Base-by-base conservation (phyloP, 2,888 invertebrate species). In the Cerceris rybyensis region DNA sequence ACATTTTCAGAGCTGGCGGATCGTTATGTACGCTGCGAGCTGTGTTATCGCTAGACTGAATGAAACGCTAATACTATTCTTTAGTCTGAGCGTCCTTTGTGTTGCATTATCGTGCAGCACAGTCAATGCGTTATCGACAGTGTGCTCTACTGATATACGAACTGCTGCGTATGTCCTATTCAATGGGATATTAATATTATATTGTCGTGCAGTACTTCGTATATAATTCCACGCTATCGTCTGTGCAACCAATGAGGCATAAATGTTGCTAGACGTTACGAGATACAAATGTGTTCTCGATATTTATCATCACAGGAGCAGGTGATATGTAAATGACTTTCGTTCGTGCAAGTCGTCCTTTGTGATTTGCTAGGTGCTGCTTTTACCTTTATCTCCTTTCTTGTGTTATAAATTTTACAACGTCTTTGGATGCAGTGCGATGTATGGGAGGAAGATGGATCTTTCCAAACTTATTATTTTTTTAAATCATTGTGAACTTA, bases 201-300 rank as follows among this genome's bases (percentile, higher is more conserved):
- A 63, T 7, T 28, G 52, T 13, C 50, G 50, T n/a, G 52, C 50
- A 50, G 14, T 11, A 11, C 13, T 39, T n/a, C 41, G 14, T n/a
- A 14, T 28, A 52, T 58, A 13, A 7, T 28, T 46, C 14, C 5
- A 14, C n/a, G 49, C 6, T 55, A 55, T 55, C 28, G 16, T 13
- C 13, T 52, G 13, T 5, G 46, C 46, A 5, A 11, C 52, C 52
- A 52, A 14, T 52, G 14, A n/a, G 52, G n/a, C 83, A 86, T 86
- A 84, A 84, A 86, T 86, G 79, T 70, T 77, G 28, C 28, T 28
- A 28, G 28, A 28, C 28, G 28, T 28, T 28, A 28, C 28, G 28
- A 28, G 28, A 28, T 28, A 28, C 28, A 28, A 28, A 28, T 28
- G 28, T 28, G 28, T 28, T 28, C 28, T 28, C 28, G 28, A 28